phyloP scores from a whole-genome alignment of 2,888 invertebrate genomes.

The Pteria penguin region DNA sequence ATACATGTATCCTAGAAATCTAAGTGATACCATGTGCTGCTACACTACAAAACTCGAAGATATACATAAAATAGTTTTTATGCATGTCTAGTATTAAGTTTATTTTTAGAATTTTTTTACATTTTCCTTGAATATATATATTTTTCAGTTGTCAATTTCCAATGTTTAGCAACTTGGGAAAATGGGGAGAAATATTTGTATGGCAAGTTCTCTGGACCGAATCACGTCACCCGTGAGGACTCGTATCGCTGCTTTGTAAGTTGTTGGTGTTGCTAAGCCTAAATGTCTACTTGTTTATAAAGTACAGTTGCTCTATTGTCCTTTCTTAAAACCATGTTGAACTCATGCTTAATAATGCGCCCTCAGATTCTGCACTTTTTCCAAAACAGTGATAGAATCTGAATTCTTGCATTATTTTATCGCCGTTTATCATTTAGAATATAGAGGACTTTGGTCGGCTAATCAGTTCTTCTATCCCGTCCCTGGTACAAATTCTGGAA shows the following conservation, averaged over 20 bases:
- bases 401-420: too few species aligned
- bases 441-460: too few species aligned
- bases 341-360: too few species aligned
- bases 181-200: constrained; percentile 74
- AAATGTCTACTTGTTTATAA: too few species aligned
- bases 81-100: neutral
- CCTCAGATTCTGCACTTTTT: neutral
- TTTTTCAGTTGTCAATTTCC: constrained; percentile 69
- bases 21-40: too few species aligned
- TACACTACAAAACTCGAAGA: too few species aligned
- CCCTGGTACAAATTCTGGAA: too few species aligned
- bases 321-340: constrained; percentile 3
- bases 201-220: constrained; percentile 71
- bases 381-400: neutral
- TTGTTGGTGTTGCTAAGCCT: too few species aligned
- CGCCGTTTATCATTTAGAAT: too few species aligned
- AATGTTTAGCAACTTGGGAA: constrained; percentile 73
- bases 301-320: neutral
- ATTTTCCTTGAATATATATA: too few species aligned
- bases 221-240: constrained; percentile 92
- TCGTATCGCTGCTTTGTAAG: constrained; percentile 93
- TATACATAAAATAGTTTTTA: neutral
- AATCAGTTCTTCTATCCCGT: too few species aligned
- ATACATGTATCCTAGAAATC: too few species aligned
- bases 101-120: neutral